Evolutionary conservation across 2,797 vertebrate species (phyloP).

Genomic region (Discoglossus pictus): DNA sequence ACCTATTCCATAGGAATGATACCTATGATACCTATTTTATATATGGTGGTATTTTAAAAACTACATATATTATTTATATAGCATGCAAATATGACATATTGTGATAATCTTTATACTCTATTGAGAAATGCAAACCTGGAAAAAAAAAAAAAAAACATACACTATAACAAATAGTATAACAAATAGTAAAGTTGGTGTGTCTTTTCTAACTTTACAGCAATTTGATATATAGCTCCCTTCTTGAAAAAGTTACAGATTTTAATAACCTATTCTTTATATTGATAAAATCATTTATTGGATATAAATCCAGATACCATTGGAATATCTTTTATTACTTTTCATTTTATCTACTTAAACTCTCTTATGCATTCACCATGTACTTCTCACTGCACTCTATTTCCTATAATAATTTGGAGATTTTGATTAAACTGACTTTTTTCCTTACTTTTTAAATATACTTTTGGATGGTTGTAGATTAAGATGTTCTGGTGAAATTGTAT

Average conservation of each 20-base stretch:
- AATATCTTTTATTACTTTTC: conserved; percentile 11
- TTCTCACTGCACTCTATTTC: neutral
- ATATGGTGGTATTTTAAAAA: too few relatives aligned
- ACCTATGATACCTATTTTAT: too few relatives aligned
- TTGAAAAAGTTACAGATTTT: neutral
- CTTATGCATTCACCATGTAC: neutral
- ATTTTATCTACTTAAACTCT: conserved; percentile 14
- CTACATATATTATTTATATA: too few relatives aligned
- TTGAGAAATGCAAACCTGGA: too few relatives aligned
- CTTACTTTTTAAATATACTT: too few relatives aligned
- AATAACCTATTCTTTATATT: conserved; percentile 5
- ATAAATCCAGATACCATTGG: conserved; percentile 15
- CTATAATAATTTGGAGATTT: conserved; percentile 3
- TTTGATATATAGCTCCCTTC: conserved; percentile 6
- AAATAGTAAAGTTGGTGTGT: too few relatives aligned
- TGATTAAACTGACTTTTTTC: conserved; percentile 6
- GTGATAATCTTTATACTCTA: too few relatives aligned
- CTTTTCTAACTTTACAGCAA: neutral
- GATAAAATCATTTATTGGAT: conserved; percentile 18
- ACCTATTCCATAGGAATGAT: too few relatives aligned
- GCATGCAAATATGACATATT: too few relatives aligned
- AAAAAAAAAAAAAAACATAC: too few relatives aligned
- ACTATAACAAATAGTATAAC: too few relatives aligned
- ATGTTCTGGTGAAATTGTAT: neutral
- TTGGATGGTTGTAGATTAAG: too few relatives aligned